Base-by-base conservation (phyloP, 2,113 vertebrate species). In the Colius striatus region DNA sequence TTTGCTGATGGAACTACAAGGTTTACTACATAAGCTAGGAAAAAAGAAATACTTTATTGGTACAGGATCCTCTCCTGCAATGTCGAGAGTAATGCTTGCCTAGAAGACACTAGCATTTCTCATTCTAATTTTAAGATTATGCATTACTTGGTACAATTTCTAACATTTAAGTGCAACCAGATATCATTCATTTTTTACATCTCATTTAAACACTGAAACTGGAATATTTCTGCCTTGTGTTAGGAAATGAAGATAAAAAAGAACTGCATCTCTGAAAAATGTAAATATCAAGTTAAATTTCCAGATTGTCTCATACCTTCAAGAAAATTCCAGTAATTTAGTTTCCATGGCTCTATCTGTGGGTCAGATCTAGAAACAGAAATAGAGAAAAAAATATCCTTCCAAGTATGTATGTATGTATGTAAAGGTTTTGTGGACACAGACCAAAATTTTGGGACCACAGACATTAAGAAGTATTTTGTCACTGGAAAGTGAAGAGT, bases 61-160 rank as follows among this genome's bases (percentile, higher is more conserved):
- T 48, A 34, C 0, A 6, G 26, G 30, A 85, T 65, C 34, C 26
- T 63, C 11, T 58, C 70, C 32, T 65, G 65, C 27, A 45, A 50
- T 7, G 29, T 4, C 32, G 14, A 79, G 16, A 96, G n/a, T 38
- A 79, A 54, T 45, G 30, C n/a, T 73, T 51, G 27, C 29, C 6
- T 26, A 62, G 43, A 85, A 87, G 66, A 68, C 66, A 74, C 18
- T n/a, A 61, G 22, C 19, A 74, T 57, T 82, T 61, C 67, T 67
- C 47, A 76, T 53, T 63, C 45, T 48, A 38, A 76, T 80, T 84
- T 92, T 90, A 61, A 92, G 45, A 84, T 89, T 84, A 86, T 88
- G 60, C 66, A 89, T 89, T 53, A 77, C n/a, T 48, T 50, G 38
- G 38, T 43, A 90, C 13, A 67, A 86, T 86, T 84, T 86, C n/a